Percentiles rank a stretch among this genome's conserved stretches.
Evolutionary conservation across 2,113 vertebrate species (phyloP).

Genomic region (Bufo bufo): DNA sequence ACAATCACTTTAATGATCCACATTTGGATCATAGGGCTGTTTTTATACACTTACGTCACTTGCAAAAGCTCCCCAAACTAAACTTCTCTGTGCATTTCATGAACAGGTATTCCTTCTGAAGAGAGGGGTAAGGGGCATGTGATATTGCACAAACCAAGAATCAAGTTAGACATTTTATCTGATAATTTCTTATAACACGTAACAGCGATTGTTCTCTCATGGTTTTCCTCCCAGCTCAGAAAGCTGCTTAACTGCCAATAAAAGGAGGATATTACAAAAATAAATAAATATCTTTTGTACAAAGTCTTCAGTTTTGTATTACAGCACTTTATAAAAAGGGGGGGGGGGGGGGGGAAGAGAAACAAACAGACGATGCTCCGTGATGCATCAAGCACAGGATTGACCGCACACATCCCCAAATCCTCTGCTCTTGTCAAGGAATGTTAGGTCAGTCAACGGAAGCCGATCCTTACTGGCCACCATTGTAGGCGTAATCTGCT

Average conservation of each 20-base stretch:
- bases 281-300: conserved; percentile 42
- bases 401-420: conserved; percentile 12
- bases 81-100: background rate
- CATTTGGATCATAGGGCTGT: no score
- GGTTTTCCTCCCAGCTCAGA: background rate
- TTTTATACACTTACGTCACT: no score
- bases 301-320: conserved; percentile 28
- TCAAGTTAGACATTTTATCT: background rate
- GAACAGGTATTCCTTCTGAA: background rate
- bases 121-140: background rate
- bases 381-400: background rate
- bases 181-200: background rate
- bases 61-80: background rate
- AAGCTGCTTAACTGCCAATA: background rate
- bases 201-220: background rate
- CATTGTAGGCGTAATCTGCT: conserved; percentile 96
- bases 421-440: conserved; percentile 61
- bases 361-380: background rate
- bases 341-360: background rate
- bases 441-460: conserved; percentile 57
- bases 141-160: conserved; percentile 8
- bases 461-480: conserved; percentile 82
- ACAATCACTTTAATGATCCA: no score
- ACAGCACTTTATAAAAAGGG: conserved; percentile 24
- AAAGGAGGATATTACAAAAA: conserved; percentile 16